These are phyloP conservation scores for Copidosoma floridanum DNA, from an alignment of 1,140 invertebrate genomes.

Conservation along the genomic window DNA sequence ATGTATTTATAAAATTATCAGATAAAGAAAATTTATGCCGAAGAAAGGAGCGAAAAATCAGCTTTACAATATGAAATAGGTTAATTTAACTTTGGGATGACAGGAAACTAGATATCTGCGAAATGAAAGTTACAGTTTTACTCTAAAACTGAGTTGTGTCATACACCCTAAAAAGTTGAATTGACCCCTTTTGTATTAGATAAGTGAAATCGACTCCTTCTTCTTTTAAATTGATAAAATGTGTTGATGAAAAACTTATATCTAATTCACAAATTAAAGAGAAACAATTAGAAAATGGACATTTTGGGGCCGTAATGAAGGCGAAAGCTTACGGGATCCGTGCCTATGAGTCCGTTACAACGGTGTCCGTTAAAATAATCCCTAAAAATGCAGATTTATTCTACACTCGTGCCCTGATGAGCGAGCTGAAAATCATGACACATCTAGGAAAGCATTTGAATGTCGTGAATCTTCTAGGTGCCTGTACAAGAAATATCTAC, in stretches of 20 bases:
- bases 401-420: constrained; percentile 77
- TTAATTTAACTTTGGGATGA: too few relatives aligned
- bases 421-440: constrained; percentile 93
- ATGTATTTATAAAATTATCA: constrained; percentile 21
- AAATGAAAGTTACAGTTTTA: too few relatives aligned
- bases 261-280: too few relatives aligned
- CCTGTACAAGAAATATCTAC: constrained; percentile 85
- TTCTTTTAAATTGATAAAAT: too few relatives aligned
- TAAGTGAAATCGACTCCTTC: too few relatives aligned
- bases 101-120: too few relatives aligned
- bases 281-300: constrained; percentile 83
- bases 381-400: constrained; percentile 72
- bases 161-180: too few relatives aligned
- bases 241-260: too few relatives aligned
- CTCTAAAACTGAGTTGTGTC: too few relatives aligned
- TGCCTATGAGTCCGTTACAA: constrained; percentile 66
- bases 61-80: too few relatives aligned
- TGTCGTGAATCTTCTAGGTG: constrained; percentile 91
- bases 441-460: constrained; percentile 93
- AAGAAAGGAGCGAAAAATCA: too few relatives aligned
- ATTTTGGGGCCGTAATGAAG: constrained; percentile 91
- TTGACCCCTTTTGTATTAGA: too few relatives aligned
- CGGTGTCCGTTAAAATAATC: constrained; percentile 86
- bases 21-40: not conserved
- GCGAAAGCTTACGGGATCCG: constrained; percentile 77